Percentiles rank a stretch among this genome's conserved stretches.
phyloP scores from a whole-genome alignment of 2,797 vertebrate species.

The Zonotrichia albicollis region DNA sequence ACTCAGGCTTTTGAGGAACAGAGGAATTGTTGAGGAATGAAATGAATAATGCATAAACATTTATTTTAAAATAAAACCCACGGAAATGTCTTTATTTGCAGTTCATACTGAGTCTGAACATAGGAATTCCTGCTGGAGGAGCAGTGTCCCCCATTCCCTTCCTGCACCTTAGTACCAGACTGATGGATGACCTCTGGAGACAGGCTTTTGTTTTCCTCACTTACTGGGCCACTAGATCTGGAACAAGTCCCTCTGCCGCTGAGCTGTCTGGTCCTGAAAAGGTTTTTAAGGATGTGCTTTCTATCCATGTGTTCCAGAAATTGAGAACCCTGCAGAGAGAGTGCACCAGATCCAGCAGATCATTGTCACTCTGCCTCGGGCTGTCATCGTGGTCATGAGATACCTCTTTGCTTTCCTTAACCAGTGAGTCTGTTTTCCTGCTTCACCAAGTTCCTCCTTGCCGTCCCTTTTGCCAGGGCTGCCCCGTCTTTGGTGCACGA shows the following conservation, averaged over 20 bases:
- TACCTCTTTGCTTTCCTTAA: conserved; percentile 98
- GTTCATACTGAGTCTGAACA: not conserved
- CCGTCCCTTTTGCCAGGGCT: not conserved
- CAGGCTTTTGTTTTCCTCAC: accelerated
- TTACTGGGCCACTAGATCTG: not conserved
- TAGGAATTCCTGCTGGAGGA: not conserved
- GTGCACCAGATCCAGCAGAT: conserved; percentile 95
- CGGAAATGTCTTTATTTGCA: not conserved
- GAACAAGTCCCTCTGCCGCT: not conserved
- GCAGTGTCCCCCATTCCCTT: not conserved
- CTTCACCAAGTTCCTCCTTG: not conserved
- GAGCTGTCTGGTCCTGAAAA: not conserved
- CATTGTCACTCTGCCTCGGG: conserved; percentile 87
- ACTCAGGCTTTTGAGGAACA: not conserved
- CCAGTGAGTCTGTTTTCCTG: conserved; percentile 84
- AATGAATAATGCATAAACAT: not conserved
- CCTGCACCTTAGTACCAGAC: not conserved
- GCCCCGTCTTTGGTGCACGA: accelerated
- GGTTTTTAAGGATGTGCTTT: not conserved
- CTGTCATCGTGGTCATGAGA: conserved; percentile 96
- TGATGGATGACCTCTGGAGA: not conserved
- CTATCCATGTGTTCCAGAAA: conserved; percentile 80
- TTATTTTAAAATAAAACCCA: not conserved
- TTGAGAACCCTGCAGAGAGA: conserved; percentile 87
- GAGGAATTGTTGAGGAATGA: not conserved